phyloP scores from a whole-genome alignment of 2,113 vertebrate species.

The Phasianus colchicus region DNA sequence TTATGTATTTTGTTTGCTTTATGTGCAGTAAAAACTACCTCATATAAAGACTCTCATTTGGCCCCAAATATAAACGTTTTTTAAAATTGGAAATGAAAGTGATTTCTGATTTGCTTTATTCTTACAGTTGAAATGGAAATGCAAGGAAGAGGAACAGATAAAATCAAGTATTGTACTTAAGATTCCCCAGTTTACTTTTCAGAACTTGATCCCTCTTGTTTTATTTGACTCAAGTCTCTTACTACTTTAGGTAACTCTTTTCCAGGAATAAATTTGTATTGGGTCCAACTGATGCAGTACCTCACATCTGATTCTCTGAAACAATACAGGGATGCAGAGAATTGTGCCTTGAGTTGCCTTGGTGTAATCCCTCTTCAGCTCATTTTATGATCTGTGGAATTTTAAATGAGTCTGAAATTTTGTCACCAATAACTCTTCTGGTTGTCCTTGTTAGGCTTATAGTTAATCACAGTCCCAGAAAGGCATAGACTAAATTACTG shows the following conservation, averaged over 20 bases:
- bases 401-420: background rate
- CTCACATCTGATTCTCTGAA: background rate
- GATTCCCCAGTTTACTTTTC: background rate
- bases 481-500: background rate
- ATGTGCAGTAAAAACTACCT: background rate
- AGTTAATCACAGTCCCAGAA: background rate
- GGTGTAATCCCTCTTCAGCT: background rate
- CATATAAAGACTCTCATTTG: background rate
- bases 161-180: background rate
- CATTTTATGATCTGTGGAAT: background rate
- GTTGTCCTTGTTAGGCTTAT: background rate
- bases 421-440: background rate
- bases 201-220: background rate
- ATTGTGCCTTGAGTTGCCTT: background rate
- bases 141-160: background rate
- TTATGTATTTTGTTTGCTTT: conserved; percentile 12
- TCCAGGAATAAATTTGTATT: background rate
- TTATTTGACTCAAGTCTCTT: background rate
- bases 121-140: background rate
- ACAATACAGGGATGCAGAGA: no score
- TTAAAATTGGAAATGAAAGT: background rate
- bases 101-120: background rate
- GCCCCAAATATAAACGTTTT: background rate
- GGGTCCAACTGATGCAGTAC: background rate
- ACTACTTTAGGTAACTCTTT: background rate